A percentile compares a stretch with the other conserved stretches of the same genome.
Evolutionary conservation across 2,797 vertebrate species (phyloP).

Genomic region (Hephaestus fuliginosus): DNA sequence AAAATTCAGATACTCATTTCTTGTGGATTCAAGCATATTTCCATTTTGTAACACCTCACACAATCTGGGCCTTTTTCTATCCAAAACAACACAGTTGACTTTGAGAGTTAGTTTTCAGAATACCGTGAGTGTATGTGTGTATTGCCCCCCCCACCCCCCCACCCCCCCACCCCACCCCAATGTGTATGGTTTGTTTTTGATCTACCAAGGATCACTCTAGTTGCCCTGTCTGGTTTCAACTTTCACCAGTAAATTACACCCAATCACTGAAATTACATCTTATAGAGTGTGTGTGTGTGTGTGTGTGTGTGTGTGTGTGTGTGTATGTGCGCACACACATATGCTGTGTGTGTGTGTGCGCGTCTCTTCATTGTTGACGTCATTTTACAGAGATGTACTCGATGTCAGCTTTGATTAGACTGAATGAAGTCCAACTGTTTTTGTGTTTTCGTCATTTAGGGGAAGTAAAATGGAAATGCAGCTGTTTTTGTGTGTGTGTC

Average conservation of each 20-base stretch:
- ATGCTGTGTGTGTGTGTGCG: conserved; percentile 62
- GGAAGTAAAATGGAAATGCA: conserved; percentile 80
- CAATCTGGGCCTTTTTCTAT: conserved; percentile 25
- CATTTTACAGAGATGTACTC: conserved; percentile 77
- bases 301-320: conserved; percentile 34
- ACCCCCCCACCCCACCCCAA: conserved; percentile 5
- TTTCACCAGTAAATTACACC: conserved; percentile 87
- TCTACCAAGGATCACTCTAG: conserved; percentile 71
- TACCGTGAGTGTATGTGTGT: not conserved
- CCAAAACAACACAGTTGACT: conserved; percentile 8
- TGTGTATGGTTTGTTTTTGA: conserved; percentile 72
- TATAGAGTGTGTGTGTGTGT: conserved; percentile 60
- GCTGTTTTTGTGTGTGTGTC: conserved; percentile 65
- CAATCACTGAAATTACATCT: conserved; percentile 88
- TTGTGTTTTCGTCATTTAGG: conserved; percentile 84
- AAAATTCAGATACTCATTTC: conserved; percentile 63
- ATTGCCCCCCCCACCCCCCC: no score
- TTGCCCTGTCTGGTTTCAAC: conserved; percentile 83
- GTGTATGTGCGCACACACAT: not conserved
- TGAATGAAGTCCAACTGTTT: conserved; percentile 82
- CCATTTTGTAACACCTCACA: conserved; percentile 47
- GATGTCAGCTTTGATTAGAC: conserved; percentile 85
- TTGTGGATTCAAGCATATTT: conserved; percentile 59
- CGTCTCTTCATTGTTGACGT: conserved; percentile 77
- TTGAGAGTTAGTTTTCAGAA: conserved; percentile 1